Evolutionary conservation across 2,888 invertebrate species (phyloP), one percentile per base, ranked within the genome.

Genomic region (Eudasyphora cyanicolor): DNA sequence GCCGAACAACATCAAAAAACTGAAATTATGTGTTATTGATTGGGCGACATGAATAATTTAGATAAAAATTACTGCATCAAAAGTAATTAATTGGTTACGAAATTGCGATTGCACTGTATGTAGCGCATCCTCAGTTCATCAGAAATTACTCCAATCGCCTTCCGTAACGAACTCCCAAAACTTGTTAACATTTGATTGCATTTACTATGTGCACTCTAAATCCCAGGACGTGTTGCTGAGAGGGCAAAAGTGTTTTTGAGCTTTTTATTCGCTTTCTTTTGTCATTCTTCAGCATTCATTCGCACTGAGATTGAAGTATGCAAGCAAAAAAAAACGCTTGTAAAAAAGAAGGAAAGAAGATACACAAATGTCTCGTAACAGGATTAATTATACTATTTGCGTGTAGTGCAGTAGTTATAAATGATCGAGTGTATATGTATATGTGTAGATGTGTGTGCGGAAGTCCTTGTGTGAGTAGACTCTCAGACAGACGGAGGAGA

Each of bases 191-290:
- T 21, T 64, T 21, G 21, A 64, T 64, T 8, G 64, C 38, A 64
- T 64, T 19, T 38, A 21, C 6, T 54, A 6, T 62, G 2, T 17
- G n/a, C n/a, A 5, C 27, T 64, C 32, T 19, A 38, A 64, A 64
- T 57, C 70, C 54, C 77, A 32, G 27, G 57, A 77, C 57, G 49
- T 54, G 67, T 49, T 60, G 67, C 14, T 64, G 51, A 62, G 19
- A 35, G 38, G 19, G 32, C n/a, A 35, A 7, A 32, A 62, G 62
- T 29, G 67, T 67, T 70, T 49, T 49, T 73, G 5, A 19, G 54
- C 7, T 54, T 45, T 14, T 64, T 64, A 1, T 21, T 14, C 21
- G 14, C 62, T 62, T 17, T 64, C 3, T 57, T 24, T n/a, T 57
- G 54, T 54, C 54, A 21, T 54, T 54, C 49, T 17, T 12, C 27